Conservation (phyloP, 2,113 vertebrate genomes). For the Vulpes ferrilata region DNA sequence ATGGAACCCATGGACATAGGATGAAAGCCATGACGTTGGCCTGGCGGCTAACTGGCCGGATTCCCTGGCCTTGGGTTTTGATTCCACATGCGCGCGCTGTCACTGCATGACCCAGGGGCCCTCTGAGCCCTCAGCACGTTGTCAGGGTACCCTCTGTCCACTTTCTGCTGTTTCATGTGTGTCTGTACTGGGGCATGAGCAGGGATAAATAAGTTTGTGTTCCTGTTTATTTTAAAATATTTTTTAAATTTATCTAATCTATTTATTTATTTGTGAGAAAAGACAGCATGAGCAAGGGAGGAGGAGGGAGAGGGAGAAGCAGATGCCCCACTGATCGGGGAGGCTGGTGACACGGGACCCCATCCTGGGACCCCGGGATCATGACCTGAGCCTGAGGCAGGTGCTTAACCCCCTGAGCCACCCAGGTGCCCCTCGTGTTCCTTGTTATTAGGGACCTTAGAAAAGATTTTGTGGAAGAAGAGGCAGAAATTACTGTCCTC, state of each 20-base stretch:
- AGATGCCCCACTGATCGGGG: no score
- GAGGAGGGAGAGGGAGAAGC: no score
- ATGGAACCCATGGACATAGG: not conserved
- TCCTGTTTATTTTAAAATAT: no score
- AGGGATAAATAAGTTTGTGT: rapidly evolving
- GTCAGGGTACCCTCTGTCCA: rapidly evolving
- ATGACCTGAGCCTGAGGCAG: no score
- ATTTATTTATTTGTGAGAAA: no score
- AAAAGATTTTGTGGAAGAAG: not conserved
- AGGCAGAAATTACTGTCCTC: no score
- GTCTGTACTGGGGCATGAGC: rapidly evolving
- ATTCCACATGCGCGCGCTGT: rapidly evolving
- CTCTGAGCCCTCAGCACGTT: rapidly evolving
- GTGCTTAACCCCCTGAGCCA: no score
- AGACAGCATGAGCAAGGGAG: no score
- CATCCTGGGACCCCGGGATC: no score
- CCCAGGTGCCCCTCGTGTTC: no score
- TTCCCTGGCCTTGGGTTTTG: not conserved
- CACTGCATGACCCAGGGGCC: not conserved
- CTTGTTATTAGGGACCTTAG: not conserved
- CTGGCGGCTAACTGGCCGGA: not conserved
- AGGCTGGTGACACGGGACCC: no score
- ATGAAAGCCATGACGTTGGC: rapidly evolving
- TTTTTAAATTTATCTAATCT: no score
- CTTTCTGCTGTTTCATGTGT: not conserved